Conservation (phyloP, 2,888 invertebrate genomes). For the Microctonus hyperodae region DNA sequence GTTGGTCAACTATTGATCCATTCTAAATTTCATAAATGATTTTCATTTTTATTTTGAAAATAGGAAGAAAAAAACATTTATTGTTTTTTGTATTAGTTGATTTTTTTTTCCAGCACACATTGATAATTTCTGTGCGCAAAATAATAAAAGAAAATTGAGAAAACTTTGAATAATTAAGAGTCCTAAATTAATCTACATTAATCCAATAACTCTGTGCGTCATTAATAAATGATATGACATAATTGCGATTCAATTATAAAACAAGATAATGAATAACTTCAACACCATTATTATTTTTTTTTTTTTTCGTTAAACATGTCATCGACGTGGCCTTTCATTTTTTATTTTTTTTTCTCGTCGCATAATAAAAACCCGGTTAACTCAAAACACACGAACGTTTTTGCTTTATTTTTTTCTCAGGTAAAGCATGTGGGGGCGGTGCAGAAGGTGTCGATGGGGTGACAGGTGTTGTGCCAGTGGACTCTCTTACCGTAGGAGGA, state of each 20-base stretch:
- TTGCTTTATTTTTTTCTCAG: constrained; percentile 59
- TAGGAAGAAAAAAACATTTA: neutral
- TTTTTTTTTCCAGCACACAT: neutral
- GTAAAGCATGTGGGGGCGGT: constrained; percentile 51
- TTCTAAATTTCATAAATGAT: constrained; percentile 24
- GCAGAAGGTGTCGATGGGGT: constrained; percentile 59
- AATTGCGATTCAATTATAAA: neutral
- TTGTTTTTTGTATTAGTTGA: neutral
- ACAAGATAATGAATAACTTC: neutral
- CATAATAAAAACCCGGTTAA: constrained; percentile 49
- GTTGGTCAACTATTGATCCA: constrained; percentile 48
- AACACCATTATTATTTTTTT: neutral
- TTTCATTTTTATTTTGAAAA: neutral
- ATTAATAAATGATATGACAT: neutral
- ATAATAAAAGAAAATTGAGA: neutral
- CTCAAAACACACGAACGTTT: constrained; percentile 60
- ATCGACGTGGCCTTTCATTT: neutral
- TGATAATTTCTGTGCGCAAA: neutral
- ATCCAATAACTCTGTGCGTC: neutral
- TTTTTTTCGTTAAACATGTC: neutral
- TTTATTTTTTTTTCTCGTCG: neutral
- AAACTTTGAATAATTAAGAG: neutral
- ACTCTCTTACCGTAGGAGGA: constrained; percentile 57
- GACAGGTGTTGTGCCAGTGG: constrained; percentile 56
- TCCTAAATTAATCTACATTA: neutral